Percentiles rank a stretch among this genome's conserved stretches.
phyloP scores from a whole-genome alignment of 1,140 invertebrate species.

The Antheraea pernyi region DNA sequence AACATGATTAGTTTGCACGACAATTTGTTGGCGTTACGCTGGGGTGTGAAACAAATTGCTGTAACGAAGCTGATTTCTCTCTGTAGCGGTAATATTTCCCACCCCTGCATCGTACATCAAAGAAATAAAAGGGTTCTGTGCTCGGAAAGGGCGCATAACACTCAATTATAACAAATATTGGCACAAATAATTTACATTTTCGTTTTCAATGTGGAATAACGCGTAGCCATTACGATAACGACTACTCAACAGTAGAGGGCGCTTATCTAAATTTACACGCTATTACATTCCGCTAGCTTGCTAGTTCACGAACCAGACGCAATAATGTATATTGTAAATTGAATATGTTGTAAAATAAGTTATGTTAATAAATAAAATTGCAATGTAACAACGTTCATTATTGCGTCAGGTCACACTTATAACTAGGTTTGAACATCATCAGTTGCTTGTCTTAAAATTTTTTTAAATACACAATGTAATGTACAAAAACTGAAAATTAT shows the following conservation, averaged over 20 bases:
- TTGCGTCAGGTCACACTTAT: conserved; percentile 48
- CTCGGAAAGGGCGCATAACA: conserved; percentile 64
- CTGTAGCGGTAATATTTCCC: conserved; percentile 69
- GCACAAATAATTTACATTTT: conserved; percentile 76
- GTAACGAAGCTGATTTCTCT: conserved; percentile 70
- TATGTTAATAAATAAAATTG: conserved; percentile 13
- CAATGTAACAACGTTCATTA: conserved; percentile 34
- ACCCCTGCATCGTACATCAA: conserved; percentile 73
- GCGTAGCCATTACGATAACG: conserved; percentile 36
- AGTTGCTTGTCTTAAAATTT: conserved; percentile 56
- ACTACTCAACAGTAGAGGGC: conserved; percentile 70
- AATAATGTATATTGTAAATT: conserved; percentile 38
- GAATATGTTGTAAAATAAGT: conserved; percentile 1
- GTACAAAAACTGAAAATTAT: conserved; percentile 20
- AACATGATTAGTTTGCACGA: conserved; percentile 61
- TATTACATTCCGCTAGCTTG: conserved; percentile 36
- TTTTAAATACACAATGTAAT: conserved; percentile 34
- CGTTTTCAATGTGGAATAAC: conserved; percentile 37
- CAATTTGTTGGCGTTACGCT: conserved; percentile 45
- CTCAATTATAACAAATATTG: conserved; percentile 75
- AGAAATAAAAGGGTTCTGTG: conserved; percentile 72
- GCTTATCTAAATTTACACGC: conserved; percentile 61
- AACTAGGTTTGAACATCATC: conserved; percentile 75
- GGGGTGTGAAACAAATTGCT: conserved; percentile 64
- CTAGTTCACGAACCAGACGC: conserved; percentile 44